phyloP scores from a whole-genome alignment of 2,888 invertebrate species.

The Allygus modestus region DNA sequence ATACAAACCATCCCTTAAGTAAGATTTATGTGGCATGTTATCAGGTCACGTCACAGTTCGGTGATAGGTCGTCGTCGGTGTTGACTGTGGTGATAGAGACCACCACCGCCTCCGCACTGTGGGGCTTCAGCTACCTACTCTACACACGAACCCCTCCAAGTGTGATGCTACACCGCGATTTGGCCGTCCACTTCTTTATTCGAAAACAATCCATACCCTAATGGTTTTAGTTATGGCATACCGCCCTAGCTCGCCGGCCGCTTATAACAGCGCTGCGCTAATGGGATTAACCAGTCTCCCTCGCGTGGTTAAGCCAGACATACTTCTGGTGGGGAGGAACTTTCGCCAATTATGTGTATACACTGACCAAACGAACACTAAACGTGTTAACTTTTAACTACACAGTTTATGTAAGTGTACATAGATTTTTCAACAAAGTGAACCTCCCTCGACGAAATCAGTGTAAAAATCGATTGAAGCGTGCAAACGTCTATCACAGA shows the following conservation, averaged over 20 bases:
- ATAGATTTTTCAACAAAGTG: no score
- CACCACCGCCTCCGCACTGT: background rate
- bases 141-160: constrained; percentile 52
- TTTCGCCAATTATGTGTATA: no score
- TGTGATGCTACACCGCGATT: constrained; percentile 55
- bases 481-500: no score
- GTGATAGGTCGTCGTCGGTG: no score
- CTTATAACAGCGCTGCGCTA: background rate
- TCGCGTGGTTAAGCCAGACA: background rate
- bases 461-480: no score
- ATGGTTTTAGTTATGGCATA: constrained; percentile 45
- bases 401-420: no score
- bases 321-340: background rate
- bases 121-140: constrained; percentile 31
- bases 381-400: no score
- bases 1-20: no score
- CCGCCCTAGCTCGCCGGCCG: background rate
- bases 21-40: no score
- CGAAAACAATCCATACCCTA: constrained; percentile 57
- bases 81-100: background rate
- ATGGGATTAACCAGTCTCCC: background rate
- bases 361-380: no score
- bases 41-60: no score
- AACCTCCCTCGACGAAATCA: no score
- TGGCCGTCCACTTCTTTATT: constrained; percentile 52